These are phyloP conservation scores for Adoxophyes honmai DNA, from an alignment of 1,140 invertebrate species.

Conservation along the genomic window DNA sequence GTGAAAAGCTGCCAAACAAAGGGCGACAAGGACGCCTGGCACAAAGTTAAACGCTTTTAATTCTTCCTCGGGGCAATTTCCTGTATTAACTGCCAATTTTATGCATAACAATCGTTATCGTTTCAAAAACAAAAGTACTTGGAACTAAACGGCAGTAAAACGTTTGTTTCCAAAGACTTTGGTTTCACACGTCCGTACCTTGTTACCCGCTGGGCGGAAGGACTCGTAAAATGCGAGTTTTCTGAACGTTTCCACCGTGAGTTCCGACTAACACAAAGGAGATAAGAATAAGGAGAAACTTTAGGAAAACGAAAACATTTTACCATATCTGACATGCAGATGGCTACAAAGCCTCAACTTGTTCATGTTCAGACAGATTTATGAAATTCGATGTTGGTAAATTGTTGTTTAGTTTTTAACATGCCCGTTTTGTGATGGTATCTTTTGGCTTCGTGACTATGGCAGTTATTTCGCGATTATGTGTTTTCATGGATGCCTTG, in stretches of 20 bases:
- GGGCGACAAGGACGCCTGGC: conserved; percentile 49
- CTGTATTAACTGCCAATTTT: conserved; percentile 53
- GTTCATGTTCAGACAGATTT: too few relatives aligned
- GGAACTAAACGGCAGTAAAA: conserved; percentile 6
- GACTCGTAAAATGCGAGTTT: conserved; percentile 25
- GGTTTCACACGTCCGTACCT: conserved; percentile 12
- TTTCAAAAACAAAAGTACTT: conserved; percentile 24
- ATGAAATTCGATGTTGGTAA: too few relatives aligned
- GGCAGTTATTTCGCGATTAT: conserved; percentile 4
- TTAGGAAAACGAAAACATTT: conserved; percentile 22
- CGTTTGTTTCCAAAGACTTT: conserved; percentile 15
- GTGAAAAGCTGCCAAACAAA: conserved; percentile 61
- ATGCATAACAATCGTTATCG: conserved; percentile 45
- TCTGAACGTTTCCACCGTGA: conserved; percentile 18
- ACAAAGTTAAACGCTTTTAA: conserved; percentile 58
- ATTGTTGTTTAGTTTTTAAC: too few relatives aligned
- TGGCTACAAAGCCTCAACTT: background rate
- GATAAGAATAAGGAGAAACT: conserved; percentile 22
- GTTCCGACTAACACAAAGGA: conserved; percentile 21
- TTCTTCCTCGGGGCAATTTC: conserved; percentile 52
- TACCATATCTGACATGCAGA: conserved; percentile 15
- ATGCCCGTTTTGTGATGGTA: background rate
- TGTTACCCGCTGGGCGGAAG: conserved; percentile 16
- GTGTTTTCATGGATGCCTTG: background rate
- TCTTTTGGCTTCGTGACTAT: background rate